A percentile compares a stretch with the other conserved stretches of the same genome.
phyloP scores from a whole-genome alignment of 37 sponge, comb jelly and placozoan genomes.

The Aphrocallistes beatrix region DNA sequence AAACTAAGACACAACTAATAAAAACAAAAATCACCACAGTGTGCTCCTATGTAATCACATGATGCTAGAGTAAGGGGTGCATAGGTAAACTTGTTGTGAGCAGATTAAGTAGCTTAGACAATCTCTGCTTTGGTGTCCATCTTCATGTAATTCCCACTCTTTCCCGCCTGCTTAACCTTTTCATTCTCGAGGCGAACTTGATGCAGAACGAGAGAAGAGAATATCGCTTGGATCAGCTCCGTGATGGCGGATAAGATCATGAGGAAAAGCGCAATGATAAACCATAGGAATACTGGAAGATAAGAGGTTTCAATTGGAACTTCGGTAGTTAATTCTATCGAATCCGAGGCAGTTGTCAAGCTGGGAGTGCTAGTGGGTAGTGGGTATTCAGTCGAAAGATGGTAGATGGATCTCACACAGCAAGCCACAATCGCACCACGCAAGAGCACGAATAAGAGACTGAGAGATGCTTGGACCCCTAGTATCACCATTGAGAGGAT shows the following conservation, averaged over 20 bases:
- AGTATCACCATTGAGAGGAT: not conserved
- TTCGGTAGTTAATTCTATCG: not conserved
- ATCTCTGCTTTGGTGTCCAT: constrained; percentile 5
- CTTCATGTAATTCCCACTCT: not conserved
- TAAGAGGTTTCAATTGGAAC: not conserved
- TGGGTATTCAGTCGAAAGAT: not conserved
- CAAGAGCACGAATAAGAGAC: not conserved
- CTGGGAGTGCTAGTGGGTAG: not conserved
- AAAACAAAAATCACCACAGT: too few species aligned
- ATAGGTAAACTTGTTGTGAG: too few species aligned
- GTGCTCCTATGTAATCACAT: too few species aligned
- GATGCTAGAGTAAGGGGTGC: too few species aligned
- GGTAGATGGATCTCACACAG: not conserved
- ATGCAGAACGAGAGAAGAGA: not conserved
- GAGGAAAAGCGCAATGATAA: not conserved
- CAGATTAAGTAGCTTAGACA: too few species aligned
- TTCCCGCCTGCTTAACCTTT: not conserved
- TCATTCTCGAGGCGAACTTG: not conserved
- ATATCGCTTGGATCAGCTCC: not conserved
- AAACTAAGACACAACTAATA: too few species aligned
- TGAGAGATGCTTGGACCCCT: not conserved
- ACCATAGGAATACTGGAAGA: not conserved
- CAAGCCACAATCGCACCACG: not conserved
- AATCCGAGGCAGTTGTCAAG: too few species aligned
- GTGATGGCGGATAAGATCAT: not conserved